Conservation (phyloP, 2,797 vertebrate genomes). For the Cossypha polioptera region DNA sequence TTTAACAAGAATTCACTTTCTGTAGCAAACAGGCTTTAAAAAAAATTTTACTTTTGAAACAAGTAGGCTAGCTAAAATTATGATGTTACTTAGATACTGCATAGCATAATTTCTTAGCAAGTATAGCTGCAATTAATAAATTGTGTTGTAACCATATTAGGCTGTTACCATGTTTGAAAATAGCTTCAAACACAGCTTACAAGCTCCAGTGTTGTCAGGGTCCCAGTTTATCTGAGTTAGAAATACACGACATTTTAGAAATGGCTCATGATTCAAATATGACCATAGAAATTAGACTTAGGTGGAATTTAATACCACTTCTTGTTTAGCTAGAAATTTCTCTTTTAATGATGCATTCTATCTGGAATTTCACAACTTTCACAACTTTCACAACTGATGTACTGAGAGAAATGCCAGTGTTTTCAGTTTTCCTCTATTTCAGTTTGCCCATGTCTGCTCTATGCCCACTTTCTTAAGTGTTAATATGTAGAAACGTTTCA, state of each 20-base stretch:
- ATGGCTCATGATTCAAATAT: slow-evolving; percentile 12
- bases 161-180: slow-evolving; percentile 14
- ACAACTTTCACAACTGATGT: not conserved
- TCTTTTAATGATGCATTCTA: not conserved
- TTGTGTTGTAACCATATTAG: not conserved
- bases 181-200: slow-evolving; percentile 1
- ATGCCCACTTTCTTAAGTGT: not conserved
- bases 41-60: not conserved
- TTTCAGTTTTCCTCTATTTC: slow-evolving; percentile 28
- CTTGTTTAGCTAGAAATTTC: not conserved
- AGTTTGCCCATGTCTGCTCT: slow-evolving; percentile 8
- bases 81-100: not conserved
- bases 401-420: not conserved
- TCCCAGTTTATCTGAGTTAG: not conserved
- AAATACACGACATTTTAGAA: slow-evolving; percentile 1
- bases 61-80: not conserved
- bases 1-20: not conserved
- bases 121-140: slow-evolving; percentile 15
- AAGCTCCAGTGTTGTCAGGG: not conserved
- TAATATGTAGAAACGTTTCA: not conserved
- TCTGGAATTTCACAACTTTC: not conserved
- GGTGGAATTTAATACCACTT: not conserved
- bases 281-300: not conserved
- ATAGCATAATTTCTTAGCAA: not conserved
- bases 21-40: not conserved